Evolutionary conservation across 1,140 invertebrate species (phyloP).

Genomic region (Battus philenor): DNA sequence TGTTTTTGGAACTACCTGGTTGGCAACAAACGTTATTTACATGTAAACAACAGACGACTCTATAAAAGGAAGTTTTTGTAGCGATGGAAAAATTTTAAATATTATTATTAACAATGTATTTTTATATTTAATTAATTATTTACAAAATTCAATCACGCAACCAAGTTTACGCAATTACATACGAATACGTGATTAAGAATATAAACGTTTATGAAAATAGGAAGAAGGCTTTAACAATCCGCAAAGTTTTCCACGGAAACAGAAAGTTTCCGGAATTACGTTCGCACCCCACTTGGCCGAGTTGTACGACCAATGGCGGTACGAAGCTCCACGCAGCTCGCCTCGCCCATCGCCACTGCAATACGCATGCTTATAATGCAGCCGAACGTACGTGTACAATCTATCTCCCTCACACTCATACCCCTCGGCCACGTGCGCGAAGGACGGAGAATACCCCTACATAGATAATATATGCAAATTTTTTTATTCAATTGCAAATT

Average conservation of each 20-base stretch:
- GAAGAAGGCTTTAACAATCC: too few relatives aligned
- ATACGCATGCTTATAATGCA: slow-evolving; percentile 57
- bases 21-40: too few relatives aligned
- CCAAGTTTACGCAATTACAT: too few relatives aligned
- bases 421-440: slow-evolving; percentile 23
- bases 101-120: too few relatives aligned
- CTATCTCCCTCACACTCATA: slow-evolving; percentile 42
- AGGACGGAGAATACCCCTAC: slow-evolving; percentile 36
- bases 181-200: too few relatives aligned
- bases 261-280: slow-evolving; percentile 44
- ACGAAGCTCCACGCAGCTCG: slow-evolving; percentile 31
- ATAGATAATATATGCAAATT: slow-evolving; percentile 60
- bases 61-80: too few relatives aligned
- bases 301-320: slow-evolving; percentile 43
- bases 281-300: slow-evolving; percentile 49
- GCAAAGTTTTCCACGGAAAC: slow-evolving; percentile 42
- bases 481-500: slow-evolving; percentile 65
- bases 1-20: too few relatives aligned
- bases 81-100: too few relatives aligned
- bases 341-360: slow-evolving; percentile 53
- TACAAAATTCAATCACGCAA: too few relatives aligned
- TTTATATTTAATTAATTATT: too few relatives aligned
- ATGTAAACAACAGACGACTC: too few relatives aligned
- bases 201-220: too few relatives aligned
- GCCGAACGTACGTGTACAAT: slow-evolving; percentile 28